Evolutionary conservation across 2,888 invertebrate species (phyloP), one percentile per base, ranked within the genome.

Genomic region (Pseudeuparius sepicola): DNA sequence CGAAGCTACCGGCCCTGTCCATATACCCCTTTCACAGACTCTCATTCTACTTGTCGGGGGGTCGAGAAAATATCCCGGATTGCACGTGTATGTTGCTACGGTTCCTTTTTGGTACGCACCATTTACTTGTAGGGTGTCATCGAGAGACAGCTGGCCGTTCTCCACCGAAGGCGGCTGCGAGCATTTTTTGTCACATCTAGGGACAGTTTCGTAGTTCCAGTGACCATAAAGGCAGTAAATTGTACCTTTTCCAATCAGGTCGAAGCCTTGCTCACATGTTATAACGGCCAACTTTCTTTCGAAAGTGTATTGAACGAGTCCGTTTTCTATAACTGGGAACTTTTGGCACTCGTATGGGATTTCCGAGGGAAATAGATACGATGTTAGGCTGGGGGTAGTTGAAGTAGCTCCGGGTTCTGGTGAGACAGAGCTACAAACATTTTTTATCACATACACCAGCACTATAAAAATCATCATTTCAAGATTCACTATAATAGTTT

Each of bases 21-120:
- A 63, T 31, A 54, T 50, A n/a, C 61, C 61, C 37, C 59, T 57
- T 44, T 60, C 59, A 42, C 63, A 63, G 6, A 59, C 54, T 26
- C 61, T 48, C 36, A 53, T 50, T 34, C 50, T 48, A 43, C 61
- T 60, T 31, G 56, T 55, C 7, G 48, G 39, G 4, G 61, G 62
- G 10, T 41, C 40, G 14, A 63, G 45, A 16, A 47, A 38, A 42
- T 52, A 61, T 11, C 56, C 59, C 27, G 51, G 46, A 18, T 44
- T 45, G 41, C 63, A 63, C 2, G 49, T 41, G 35, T 61, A 63
- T 3, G 47, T 58, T 1, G 54, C 61, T 17, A 59, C 28, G 9
- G 60, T 50, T 11, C 61, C 61, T 44, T 57, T 56, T 14, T 44
- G 45, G 43, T 54, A 59, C 20, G 40, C 43, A 7, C 54, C 54